These are phyloP conservation scores for Zygogramma bicolorata DNA, from an alignment of 2,888 invertebrate species.

Conservation along the genomic window DNA sequence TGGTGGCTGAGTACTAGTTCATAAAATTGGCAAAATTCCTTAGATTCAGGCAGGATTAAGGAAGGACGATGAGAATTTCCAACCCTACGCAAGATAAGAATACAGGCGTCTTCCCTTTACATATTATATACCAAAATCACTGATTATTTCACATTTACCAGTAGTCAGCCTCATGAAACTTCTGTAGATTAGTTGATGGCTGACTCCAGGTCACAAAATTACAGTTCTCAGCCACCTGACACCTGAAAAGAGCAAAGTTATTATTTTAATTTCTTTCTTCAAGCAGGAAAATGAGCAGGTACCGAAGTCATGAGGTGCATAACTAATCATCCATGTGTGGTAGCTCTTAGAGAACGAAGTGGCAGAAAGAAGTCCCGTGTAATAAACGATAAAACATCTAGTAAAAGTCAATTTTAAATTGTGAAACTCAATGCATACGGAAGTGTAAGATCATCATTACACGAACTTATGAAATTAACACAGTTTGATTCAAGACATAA, in stretches of 20 bases:
- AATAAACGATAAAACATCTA: no score
- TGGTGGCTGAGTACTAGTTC: constrained; percentile 18
- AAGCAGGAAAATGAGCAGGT: not conserved
- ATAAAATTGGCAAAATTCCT: not conserved
- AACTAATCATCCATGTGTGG: no score
- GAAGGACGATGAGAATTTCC: not conserved
- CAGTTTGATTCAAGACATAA: no score
- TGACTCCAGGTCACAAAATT: not conserved
- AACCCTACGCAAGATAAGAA: constrained; percentile 12
- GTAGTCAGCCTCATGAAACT: not conserved
- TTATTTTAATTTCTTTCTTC: not conserved
- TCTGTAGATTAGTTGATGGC: not conserved
- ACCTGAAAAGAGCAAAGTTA: not conserved
- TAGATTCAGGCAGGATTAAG: not conserved
- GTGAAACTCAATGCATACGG: no score
- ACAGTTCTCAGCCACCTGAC: constrained; percentile 20
- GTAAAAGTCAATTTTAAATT: no score
- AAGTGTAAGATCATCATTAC: no score
- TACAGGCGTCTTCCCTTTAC: not conserved
- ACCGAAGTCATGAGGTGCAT: constrained; percentile 20
- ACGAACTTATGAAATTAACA: no score
- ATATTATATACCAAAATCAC: not conserved
- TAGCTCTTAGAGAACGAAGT: no score
- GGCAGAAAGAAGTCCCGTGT: no score
- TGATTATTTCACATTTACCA: not conserved